Percentiles rank a stretch among this genome's conserved stretches.
Conservation (phyloP, 2,888 invertebrate species). For the Ptychoptera albimana region DNA sequence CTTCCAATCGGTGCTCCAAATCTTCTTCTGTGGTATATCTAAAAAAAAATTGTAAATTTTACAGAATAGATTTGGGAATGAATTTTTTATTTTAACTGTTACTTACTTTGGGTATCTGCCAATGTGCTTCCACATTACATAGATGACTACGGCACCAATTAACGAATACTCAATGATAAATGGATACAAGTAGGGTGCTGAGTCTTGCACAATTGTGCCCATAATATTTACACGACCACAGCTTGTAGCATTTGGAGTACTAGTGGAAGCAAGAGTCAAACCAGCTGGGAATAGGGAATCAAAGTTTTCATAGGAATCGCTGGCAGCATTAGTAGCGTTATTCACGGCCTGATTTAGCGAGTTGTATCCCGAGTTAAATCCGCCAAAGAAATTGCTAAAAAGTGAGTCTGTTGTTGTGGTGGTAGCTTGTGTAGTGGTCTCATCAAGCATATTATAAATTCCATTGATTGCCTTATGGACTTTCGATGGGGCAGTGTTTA, state of each 20-base stretch:
- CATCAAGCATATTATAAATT: no score
- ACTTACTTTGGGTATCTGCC: constrained; percentile 67
- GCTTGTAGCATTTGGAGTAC: constrained; percentile 36
- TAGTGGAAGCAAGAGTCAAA: constrained; percentile 30
- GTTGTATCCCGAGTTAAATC: no score
- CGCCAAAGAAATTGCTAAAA: constrained; percentile 24
- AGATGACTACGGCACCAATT: constrained; percentile 88
- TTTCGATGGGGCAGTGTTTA: not conserved
- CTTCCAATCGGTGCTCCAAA: constrained; percentile 73
- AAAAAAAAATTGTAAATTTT: constrained; percentile 7
- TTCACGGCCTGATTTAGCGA: no score
- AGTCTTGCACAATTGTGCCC: constrained; percentile 83
- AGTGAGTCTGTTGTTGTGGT: constrained; percentile 20
- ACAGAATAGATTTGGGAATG: not conserved
- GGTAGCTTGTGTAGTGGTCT: constrained; percentile 15
- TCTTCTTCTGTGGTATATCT: constrained; percentile 62
- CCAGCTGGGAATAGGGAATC: constrained; percentile 43
- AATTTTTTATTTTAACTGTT: not conserved
- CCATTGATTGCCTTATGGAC: not conserved
- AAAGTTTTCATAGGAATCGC: constrained; percentile 35
- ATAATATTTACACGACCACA: constrained; percentile 78
- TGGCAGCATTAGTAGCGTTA: constrained; percentile 15
- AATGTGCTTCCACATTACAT: constrained; percentile 93
- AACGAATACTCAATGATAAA: constrained; percentile 92
- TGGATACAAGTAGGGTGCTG: constrained; percentile 88